Percentiles rank a stretch among this genome's conserved stretches.
These are phyloP conservation scores for Melanostigma gelatinosum DNA, from an alignment of 2,113 vertebrate genomes.

Conservation along the genomic window DNA sequence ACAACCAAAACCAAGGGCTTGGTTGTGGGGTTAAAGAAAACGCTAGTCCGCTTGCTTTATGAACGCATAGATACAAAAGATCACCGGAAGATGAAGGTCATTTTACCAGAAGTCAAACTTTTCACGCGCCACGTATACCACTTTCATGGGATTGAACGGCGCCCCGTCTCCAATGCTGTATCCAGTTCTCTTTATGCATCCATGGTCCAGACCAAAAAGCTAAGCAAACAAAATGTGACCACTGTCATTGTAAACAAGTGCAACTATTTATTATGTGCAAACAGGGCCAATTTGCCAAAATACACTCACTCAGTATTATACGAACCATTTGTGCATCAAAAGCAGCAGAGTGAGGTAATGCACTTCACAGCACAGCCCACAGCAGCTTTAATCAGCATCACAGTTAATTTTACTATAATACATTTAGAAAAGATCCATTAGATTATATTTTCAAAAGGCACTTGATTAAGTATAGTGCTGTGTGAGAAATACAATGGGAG, in stretches of 20 bases:
- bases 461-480: slow-evolving; percentile 45
- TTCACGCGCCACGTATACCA: no score
- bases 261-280: slow-evolving; percentile 30
- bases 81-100: no score
- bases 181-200: no score
- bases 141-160: no score
- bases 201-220: not conserved
- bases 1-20: no score
- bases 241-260: slow-evolving; percentile 21
- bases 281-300: slow-evolving; percentile 30
- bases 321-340: slow-evolving; percentile 40
- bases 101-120: no score
- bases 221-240: slow-evolving; percentile 19
- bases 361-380: slow-evolving; percentile 19
- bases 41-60: no score
- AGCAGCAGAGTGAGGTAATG: slow-evolving; percentile 7
- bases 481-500: slow-evolving; percentile 28
- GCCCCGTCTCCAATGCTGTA: no score
- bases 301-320: slow-evolving; percentile 8
- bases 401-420: slow-evolving; percentile 39
- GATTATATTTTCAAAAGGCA: slow-evolving; percentile 40
- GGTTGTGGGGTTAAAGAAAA: no score
- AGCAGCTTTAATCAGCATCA: slow-evolving; percentile 41
- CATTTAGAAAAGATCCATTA: slow-evolving; percentile 29
- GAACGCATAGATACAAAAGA: no score